A percentile compares a stretch with the other conserved stretches of the same genome.
These are phyloP conservation scores for Eciton burchellii DNA, from an alignment of 1,140 invertebrate species.

Conservation along the genomic window DNA sequence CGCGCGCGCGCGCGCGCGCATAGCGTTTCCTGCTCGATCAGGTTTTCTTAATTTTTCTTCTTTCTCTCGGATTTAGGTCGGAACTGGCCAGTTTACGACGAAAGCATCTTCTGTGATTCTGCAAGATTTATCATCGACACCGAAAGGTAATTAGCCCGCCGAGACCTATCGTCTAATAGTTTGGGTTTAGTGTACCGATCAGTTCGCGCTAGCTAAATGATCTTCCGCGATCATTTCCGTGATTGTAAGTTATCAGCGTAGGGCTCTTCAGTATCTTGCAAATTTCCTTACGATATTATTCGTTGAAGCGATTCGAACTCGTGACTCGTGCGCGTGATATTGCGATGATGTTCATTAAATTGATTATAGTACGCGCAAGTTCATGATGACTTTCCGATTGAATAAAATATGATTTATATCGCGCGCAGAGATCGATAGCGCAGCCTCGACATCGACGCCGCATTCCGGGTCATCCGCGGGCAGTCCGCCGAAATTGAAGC, in stretches of 20 bases:
- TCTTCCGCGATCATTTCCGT: too few relatives aligned
- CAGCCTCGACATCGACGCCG: conserved; percentile 80
- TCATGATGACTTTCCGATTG: neutral
- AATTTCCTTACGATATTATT: neutral
- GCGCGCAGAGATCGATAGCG: conserved; percentile 75
- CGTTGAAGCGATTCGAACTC: neutral
- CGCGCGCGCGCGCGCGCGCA: neutral
- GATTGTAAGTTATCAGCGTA: too few relatives aligned
- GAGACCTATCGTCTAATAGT: neutral
- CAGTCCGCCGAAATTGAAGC: conserved; percentile 85
- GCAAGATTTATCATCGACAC: conserved; percentile 76
- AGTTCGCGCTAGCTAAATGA: too few relatives aligned
- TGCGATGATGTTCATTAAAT: neutral
- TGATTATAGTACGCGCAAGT: neutral
- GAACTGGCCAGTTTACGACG: conserved; percentile 76
- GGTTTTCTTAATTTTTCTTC: neutral
- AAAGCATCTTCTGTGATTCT: conserved; percentile 68
- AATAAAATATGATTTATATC: conserved; percentile 27
- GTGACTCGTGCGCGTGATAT: neutral
- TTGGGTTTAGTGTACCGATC: too few relatives aligned
- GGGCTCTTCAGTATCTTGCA: too few relatives aligned
- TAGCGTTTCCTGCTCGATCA: neutral
- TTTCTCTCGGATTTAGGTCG: conserved; percentile 75
- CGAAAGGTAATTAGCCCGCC: conserved; percentile 73
- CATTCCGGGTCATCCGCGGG: conserved; percentile 80